Base-by-base conservation (phyloP, 2,797 vertebrate species). In the Chromobotia macracanthus region DNA sequence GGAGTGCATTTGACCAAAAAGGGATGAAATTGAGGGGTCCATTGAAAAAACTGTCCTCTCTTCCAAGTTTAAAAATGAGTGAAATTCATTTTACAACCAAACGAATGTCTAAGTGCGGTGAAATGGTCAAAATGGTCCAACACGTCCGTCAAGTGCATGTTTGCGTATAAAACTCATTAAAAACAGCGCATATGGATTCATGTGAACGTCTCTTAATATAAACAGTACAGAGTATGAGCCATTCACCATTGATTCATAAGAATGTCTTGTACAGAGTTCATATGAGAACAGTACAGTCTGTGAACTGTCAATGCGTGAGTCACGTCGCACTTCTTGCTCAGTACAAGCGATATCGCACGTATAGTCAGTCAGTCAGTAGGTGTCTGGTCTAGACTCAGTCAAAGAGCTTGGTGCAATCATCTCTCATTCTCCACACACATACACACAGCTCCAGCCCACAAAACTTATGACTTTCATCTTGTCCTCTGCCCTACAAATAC, bases 281-380 rank as follows among this genome's bases (percentile, higher is more conserved):
- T 69, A 60, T 25, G 58, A 58, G 55, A 67, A 68, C 72, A 64
- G 76, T 69, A 58, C 80, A 80, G 83, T 75, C 79, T 84, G 84
- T 73, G 75, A 81, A 73, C 73, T 74, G 81, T 85, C 76, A 64
- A 60, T 28, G 66, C 35, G 55, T 84, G 83, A 82, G 68, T 85
- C 80, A 81, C 69, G 71, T 73, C 60, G 75, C 81, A 80, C 80
- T 76, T 82, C 75, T 70, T 81, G 79, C 72, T 25, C 79, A 72
- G 60, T 73, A 53, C 60, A 48, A 70, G 71, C 75, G 78, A 75
- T 76, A 81, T 77, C 80, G 61, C 81, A 83, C 51, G 19, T 60
- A 28, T 48, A 77, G 12, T 28, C 67, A 65, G 31, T 75, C 31
- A 67, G 41, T 60, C 68, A 77, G 67, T 79, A 70, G 60, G 77